These are phyloP conservation scores for Cistogaster globosa DNA, from an alignment of 2,888 invertebrate genomes.

Conservation along the genomic window DNA sequence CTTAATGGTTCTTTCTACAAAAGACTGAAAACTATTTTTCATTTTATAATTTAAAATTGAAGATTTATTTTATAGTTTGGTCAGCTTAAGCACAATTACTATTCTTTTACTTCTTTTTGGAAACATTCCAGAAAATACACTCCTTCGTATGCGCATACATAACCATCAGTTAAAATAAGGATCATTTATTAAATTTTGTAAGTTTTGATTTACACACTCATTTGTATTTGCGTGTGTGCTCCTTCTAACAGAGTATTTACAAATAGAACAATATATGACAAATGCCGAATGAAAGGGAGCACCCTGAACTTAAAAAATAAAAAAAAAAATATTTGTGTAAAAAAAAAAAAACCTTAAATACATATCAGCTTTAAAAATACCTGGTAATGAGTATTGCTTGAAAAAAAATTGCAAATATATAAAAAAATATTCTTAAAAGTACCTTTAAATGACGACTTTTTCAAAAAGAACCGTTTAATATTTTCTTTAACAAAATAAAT, in stretches of 20 bases:
- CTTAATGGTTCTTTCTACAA: too few species aligned
- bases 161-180: conserved; percentile 21
- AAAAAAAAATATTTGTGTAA: too few species aligned
- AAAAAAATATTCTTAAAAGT: too few species aligned
- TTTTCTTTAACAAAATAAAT: too few species aligned
- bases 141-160: background rate
- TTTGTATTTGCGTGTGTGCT: background rate
- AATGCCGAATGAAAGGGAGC: background rate
- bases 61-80: background rate
- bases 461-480: too few species aligned
- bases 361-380: too few species aligned
- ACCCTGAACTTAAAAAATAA: background rate
- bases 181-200: conserved; percentile 61
- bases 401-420: too few species aligned
- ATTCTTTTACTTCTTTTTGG: conserved; percentile 12
- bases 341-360: too few species aligned
- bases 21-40: background rate
- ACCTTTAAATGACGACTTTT: too few species aligned
- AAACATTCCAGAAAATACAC: conserved; percentile 19
- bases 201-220: conserved; percentile 19
- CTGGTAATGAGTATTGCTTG: too few species aligned
- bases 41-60: background rate
- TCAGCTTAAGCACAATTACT: conserved; percentile 14
- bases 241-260: background rate
- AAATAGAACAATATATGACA: background rate